Base-by-base conservation (phyloP, 2,888 invertebrate genomes). In the Drosophila kanekoi region DNA sequence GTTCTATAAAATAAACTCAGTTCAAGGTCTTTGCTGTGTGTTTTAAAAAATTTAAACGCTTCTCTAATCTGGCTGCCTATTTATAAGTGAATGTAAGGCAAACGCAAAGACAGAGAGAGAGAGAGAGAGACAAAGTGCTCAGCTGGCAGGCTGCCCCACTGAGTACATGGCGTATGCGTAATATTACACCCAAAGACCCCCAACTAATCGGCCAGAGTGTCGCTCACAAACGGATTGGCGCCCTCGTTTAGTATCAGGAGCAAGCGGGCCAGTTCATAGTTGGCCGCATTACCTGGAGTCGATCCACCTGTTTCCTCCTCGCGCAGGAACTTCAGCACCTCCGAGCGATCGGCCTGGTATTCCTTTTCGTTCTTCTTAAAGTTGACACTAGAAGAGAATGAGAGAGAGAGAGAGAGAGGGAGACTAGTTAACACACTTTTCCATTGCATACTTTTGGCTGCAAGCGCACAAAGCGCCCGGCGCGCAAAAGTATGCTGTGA, bases 361-460 rank as follows among this genome's bases (percentile, higher is more conserved):
- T 95, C 95, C 93, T 96, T 97, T 92, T 98, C 98, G 93, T 97
- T 98, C 93, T 98, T 98, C 95, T 98, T 98, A 93, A 98, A 98
- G 93, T 98, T 98, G 35, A 98, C 98, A 88, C 98, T 98, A 93
- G 1, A n/a, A 20, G 11, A 5, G 0, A 41, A 93, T 18, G 14
- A 20, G 11, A 5, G 0, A 41, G 14, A 28, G 9, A 37, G 13
- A 45, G 38, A 52, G 20, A 47, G 18, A 40, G n/a, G 10, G 10
- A 33, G 8, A 44, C 16, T 52, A 49, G 52, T 33, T 45, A 52
- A 41, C 38, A 43, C 23, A 60, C 16, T 60, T 61, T 48, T 48
- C 52, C 62, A 14, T 67, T 70, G 86, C 77, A 85, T 80, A 76
- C 83, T 87, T 86, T 75, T 41, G 45, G 75, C 16, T 44, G 74